phyloP scores from a whole-genome alignment of 2,888 invertebrate species.

The Candidula unifasciata region DNA sequence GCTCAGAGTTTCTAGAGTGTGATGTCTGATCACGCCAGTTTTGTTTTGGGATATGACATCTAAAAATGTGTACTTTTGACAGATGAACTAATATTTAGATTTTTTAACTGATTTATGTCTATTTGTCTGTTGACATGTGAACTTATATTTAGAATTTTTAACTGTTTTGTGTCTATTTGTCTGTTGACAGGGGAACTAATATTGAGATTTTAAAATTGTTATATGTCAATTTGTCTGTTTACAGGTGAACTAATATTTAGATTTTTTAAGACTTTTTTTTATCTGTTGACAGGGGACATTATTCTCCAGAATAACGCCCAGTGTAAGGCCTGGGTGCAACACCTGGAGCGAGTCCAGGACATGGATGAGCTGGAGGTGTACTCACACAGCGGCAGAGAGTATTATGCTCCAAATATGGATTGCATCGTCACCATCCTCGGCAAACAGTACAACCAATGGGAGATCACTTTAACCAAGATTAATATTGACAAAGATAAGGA shows the following conservation, averaged over 20 bases:
- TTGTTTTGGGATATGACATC: too few relatives aligned
- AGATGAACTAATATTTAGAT: too few relatives aligned
- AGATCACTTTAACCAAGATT: slow-evolving; percentile 54
- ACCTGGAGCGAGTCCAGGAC: slow-evolving; percentile 39
- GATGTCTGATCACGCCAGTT: too few relatives aligned
- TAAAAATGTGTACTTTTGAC: too few relatives aligned
- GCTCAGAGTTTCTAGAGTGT: too few relatives aligned
- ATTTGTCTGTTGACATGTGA: too few relatives aligned
- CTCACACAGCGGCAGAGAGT: slow-evolving; percentile 55
- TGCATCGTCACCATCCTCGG: slow-evolving; percentile 62
- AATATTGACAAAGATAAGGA: slow-evolving; percentile 57
- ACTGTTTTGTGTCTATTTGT: too few relatives aligned
- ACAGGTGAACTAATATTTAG: neutral
- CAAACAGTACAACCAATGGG: slow-evolving; percentile 59
- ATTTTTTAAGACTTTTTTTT: neutral
- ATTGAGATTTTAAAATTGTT: too few relatives aligned
- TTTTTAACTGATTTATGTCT: too few relatives aligned
- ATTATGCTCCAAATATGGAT: slow-evolving; percentile 56
- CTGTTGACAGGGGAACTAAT: too few relatives aligned
- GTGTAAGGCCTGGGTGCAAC: slow-evolving; percentile 27
- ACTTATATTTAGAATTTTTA: too few relatives aligned
- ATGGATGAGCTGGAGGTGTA: slow-evolving; percentile 40
- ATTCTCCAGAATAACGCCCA: slow-evolving; percentile 28
- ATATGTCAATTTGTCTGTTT: neutral
- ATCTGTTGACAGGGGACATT: slow-evolving; percentile 28